phyloP scores from a whole-genome alignment of 2,888 invertebrate species.

The Coleophora deauratella region DNA sequence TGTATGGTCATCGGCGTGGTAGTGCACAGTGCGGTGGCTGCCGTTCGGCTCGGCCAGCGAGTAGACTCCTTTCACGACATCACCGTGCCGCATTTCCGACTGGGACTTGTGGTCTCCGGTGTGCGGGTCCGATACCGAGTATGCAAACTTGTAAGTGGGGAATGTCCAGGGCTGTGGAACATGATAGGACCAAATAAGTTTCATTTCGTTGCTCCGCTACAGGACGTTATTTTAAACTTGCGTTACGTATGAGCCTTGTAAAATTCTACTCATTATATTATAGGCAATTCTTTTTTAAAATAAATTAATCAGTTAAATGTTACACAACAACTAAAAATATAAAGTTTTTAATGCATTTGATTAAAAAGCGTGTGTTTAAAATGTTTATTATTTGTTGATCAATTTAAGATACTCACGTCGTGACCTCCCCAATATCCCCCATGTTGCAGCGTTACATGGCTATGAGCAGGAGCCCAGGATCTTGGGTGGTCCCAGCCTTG shows the following conservation, averaged over 20 bases:
- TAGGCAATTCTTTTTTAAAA: too few relatives aligned
- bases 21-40: slow-evolving; percentile 67
- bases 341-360: too few relatives aligned
- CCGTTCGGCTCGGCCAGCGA: slow-evolving; percentile 71
- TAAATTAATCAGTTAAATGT: too few relatives aligned
- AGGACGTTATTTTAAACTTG: too few relatives aligned
- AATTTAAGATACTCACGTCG: too few relatives aligned
- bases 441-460: not conserved
- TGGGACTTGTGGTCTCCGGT: slow-evolving; percentile 49
- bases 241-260: too few relatives aligned
- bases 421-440: slow-evolving; percentile 2
- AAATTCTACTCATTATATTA: too few relatives aligned
- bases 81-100: slow-evolving; percentile 55
- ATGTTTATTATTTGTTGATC: too few relatives aligned
- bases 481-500: slow-evolving; percentile 7
- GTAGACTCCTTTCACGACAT: slow-evolving; percentile 66
- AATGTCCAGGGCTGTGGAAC: slow-evolving; percentile 41
- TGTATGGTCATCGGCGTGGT: slow-evolving; percentile 62
- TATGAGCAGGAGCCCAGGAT: slow-evolving; percentile 5
- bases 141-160: slow-evolving; percentile 73
- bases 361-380: too few relatives aligned
- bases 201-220: too few relatives aligned
- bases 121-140: slow-evolving; percentile 70
- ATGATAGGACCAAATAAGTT: too few relatives aligned
- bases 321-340: too few relatives aligned